Conservation (phyloP, 2,888 invertebrate species). For the Harpagoxenus sublaevis region DNA sequence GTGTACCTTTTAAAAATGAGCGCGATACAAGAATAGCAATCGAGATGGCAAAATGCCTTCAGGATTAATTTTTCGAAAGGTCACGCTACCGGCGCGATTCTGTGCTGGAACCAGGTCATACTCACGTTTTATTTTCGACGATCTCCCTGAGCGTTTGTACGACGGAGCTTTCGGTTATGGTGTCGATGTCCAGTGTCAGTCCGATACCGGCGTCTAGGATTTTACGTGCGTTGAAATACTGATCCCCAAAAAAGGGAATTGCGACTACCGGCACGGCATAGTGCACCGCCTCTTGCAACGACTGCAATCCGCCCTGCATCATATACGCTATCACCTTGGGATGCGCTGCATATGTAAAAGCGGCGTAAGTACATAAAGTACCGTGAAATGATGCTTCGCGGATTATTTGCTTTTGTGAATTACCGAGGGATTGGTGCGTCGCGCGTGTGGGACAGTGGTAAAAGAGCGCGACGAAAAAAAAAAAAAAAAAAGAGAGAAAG, state of each 20-base stretch:
- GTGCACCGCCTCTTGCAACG: slow-evolving; percentile 83
- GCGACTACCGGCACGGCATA: slow-evolving; percentile 81
- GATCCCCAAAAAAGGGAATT: slow-evolving; percentile 83
- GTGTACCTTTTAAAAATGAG: background rate
- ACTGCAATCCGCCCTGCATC: slow-evolving; percentile 84
- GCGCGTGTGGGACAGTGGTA: background rate
- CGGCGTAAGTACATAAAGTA: slow-evolving; percentile 43
- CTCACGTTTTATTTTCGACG: slow-evolving; percentile 78
- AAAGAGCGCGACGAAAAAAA: background rate
- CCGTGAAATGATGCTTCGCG: slow-evolving; percentile 46
- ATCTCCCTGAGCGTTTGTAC: slow-evolving; percentile 74
- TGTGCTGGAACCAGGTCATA: background rate
- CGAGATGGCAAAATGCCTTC: background rate
- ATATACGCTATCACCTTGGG: slow-evolving; percentile 80
- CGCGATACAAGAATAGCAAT: background rate
- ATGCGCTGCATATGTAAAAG: slow-evolving; percentile 77
- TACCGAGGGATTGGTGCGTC: background rate
- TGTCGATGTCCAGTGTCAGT: slow-evolving; percentile 78
- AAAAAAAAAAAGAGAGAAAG: background rate
- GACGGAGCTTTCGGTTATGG: slow-evolving; percentile 77
- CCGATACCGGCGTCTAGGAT: slow-evolving; percentile 81
- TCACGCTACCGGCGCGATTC: slow-evolving; percentile 1
- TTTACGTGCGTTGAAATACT: slow-evolving; percentile 82
- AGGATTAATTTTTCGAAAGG: slow-evolving; percentile 41
- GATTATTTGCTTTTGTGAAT: slow-evolving; percentile 50